Evolutionary conservation across 23 tunicate genomes (phyloP).

Genomic region (Corella eumyota): DNA sequence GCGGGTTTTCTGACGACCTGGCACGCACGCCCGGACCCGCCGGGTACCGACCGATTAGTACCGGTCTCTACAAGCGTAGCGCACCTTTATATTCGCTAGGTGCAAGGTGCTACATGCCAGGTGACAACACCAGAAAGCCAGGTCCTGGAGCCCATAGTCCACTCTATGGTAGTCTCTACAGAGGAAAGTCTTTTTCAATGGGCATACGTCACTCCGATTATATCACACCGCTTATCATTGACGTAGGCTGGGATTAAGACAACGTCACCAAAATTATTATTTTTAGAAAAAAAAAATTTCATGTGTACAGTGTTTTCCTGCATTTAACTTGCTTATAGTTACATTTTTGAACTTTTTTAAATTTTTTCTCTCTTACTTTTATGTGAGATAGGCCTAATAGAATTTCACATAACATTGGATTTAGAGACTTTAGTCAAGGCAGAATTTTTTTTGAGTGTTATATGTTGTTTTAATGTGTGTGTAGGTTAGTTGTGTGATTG

Average conservation of each 20-base stretch:
- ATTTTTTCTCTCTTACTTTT: too few species aligned
- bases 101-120: slow-evolving; percentile 59
- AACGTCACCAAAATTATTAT: too few species aligned
- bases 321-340: too few species aligned
- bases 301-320: too few species aligned
- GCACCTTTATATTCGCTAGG: slow-evolving; percentile 51
- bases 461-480: too few species aligned
- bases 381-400: too few species aligned
- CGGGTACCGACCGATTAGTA: slow-evolving; percentile 18
- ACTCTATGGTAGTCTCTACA: slow-evolving; percentile 10
- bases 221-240: slow-evolving; percentile 80
- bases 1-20: slow-evolving; percentile 45
- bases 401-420: too few species aligned
- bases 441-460: too few species aligned
- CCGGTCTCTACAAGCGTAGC: slow-evolving; percentile 25
- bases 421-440: too few species aligned
- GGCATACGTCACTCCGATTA: slow-evolving; percentile 84
- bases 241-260: slow-evolving; percentile 30
- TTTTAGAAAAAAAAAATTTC: too few species aligned
- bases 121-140: slow-evolving; percentile 70
- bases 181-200: slow-evolving; percentile 35
- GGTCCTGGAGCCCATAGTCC: slow-evolving; percentile 79
- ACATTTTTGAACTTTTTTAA: too few species aligned
- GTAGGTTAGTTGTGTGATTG: too few species aligned
- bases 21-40: slow-evolving; percentile 89